These are phyloP conservation scores for Augochlorella aurata DNA, from an alignment of 2,888 invertebrate species.

Conservation along the genomic window DNA sequence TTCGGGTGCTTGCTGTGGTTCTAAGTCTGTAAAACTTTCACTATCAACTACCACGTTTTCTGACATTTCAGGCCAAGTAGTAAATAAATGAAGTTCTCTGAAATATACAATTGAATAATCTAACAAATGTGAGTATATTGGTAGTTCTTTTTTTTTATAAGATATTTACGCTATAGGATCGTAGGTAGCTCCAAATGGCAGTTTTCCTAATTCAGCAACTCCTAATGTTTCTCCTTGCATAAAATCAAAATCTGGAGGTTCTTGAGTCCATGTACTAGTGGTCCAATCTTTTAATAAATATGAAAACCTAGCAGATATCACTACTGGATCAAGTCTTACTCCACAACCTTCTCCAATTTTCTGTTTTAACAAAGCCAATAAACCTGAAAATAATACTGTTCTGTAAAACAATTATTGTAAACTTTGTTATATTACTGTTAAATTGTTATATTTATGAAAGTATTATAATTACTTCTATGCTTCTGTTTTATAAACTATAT, in stretches of 20 bases:
- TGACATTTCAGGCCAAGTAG: constrained; percentile 93
- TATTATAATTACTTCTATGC: constrained; percentile 16
- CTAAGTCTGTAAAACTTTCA: constrained; percentile 93
- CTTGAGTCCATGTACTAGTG: constrained; percentile 86
- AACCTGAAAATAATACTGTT: constrained; percentile 78
- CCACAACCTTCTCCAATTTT: constrained; percentile 86
- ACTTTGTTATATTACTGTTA: neutral
- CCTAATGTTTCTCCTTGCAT: constrained; percentile 84
- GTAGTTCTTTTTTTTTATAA: neutral
- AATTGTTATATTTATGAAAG: neutral
- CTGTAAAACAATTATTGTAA: constrained; percentile 9
- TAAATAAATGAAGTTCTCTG: constrained; percentile 89
- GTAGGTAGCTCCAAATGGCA: constrained; percentile 93
- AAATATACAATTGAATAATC: constrained; percentile 19
- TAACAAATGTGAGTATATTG: neutral
- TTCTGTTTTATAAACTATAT: constrained; percentile 19
- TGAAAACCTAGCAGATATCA: constrained; percentile 90
- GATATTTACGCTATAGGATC: constrained; percentile 87
- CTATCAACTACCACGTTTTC: constrained; percentile 95
- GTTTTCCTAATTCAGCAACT: constrained; percentile 82
- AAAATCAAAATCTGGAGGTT: constrained; percentile 84
- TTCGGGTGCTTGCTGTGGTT: constrained; percentile 90
- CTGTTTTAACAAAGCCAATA: constrained; percentile 94
- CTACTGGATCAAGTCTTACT: constrained; percentile 85
- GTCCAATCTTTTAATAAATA: constrained; percentile 87